These are phyloP conservation scores for Sakesphorus luctuosus DNA, from an alignment of 2,113 vertebrate species.

Conservation along the genomic window DNA sequence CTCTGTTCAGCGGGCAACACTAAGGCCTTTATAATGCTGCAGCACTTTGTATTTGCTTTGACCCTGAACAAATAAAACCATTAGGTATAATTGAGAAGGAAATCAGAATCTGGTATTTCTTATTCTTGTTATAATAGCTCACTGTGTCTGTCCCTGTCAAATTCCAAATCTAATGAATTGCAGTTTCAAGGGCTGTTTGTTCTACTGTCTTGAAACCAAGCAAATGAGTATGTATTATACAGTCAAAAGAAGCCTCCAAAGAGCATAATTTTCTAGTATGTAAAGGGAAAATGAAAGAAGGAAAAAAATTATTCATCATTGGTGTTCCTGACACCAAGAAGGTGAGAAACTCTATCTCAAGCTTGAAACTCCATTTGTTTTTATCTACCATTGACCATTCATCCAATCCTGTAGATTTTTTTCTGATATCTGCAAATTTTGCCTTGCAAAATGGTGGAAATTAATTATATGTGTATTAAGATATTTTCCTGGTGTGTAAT, in stretches of 20 bases:
- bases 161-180: background rate
- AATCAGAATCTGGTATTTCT: background rate
- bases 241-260: background rate
- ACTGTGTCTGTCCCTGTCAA: background rate
- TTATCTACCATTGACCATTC: background rate
- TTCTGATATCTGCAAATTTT: background rate
- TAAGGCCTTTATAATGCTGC: background rate
- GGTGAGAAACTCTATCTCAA: background rate
- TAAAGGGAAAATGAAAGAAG: too few relatives aligned
- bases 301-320: accelerated
- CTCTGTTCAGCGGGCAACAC: too few relatives aligned
- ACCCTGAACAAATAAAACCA: background rate
- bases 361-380: background rate
- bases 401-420: accelerated
- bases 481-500: background rate
- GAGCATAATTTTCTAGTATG: background rate
- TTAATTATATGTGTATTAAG: background rate
- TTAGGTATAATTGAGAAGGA: background rate
- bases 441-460: background rate
- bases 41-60: background rate
- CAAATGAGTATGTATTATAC: background rate
- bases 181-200: background rate
- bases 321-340: background rate
- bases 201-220: background rate
- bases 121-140: background rate